Evolutionary conservation across 2,113 vertebrate species (phyloP).

Genomic region (Lampris incognitus): DNA sequence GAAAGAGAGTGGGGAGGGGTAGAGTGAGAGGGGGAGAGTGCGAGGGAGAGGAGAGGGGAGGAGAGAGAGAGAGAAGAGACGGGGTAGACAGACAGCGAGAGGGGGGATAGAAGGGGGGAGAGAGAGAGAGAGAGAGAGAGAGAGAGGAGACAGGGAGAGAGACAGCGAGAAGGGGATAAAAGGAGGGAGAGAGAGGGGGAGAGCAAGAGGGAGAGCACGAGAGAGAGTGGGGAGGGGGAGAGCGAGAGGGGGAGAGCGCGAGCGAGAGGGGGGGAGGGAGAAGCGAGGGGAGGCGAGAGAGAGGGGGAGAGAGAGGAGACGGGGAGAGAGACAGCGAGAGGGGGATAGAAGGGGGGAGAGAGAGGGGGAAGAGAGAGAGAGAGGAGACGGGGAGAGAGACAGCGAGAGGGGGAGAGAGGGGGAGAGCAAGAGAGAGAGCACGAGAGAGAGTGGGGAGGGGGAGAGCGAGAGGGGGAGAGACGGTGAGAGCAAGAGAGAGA

Average conservation of each 20-base stretch:
- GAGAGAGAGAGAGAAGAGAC: neutral
- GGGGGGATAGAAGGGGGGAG: neutral
- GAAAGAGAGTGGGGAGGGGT: no score
- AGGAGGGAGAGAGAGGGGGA: neutral
- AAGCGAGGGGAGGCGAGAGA: no score
- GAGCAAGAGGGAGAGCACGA: no score
- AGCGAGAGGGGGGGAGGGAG: no score
- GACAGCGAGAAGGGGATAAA: neutral
- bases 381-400: neutral
- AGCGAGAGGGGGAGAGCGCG: no score
- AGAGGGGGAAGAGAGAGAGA: conserved; percentile 16
- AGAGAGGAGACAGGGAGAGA: conserved; percentile 15
- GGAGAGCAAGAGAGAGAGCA: no score
- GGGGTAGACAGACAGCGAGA: conserved; percentile 1
- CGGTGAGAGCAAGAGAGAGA: neutral
- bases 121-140: neutral
- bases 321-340: conserved; percentile 14
- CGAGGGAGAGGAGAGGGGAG: neutral
- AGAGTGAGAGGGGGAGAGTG: neutral
- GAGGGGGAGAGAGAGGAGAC: neutral
- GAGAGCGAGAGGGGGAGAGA: conserved; percentile 12
- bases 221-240: no score
- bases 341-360: neutral
- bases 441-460: no score
- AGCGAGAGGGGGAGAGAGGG: conserved; percentile 13